phyloP scores from a whole-genome alignment of 30 jellyfish, hydroid and myxozoan species.

The Morbakka virulenta region DNA sequence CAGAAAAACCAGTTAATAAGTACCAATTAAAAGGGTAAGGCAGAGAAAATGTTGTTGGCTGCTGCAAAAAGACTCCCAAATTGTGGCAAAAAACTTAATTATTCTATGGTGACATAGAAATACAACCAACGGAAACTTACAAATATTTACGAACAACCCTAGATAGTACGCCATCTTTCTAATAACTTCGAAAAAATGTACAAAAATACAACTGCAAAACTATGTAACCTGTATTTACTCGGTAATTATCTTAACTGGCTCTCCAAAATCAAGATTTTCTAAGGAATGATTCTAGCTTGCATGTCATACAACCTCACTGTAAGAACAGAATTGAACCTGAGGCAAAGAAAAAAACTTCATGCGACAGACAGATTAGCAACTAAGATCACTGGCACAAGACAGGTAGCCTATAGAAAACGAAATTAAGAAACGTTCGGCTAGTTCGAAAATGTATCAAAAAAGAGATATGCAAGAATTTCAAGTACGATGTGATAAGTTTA shows the following conservation, averaged over 20 bases:
- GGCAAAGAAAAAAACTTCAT: slow-evolving; percentile 28
- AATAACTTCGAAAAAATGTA: slow-evolving; percentile 20
- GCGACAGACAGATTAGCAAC: slow-evolving; percentile 41
- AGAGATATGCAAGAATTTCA: no score
- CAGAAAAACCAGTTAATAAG: not conserved
- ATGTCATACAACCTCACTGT: slow-evolving; percentile 19
- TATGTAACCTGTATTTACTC: slow-evolving; percentile 4
- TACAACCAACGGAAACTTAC: slow-evolving; percentile 17
- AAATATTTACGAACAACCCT: slow-evolving; percentile 39
- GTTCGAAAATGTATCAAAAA: slow-evolving; percentile 43
- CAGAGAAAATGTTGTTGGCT: not conserved
- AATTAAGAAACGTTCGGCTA: slow-evolving; percentile 31
- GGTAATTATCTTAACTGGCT: not conserved
- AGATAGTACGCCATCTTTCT: slow-evolving; percentile 21
- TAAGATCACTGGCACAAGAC: slow-evolving; percentile 28
- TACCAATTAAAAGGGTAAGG: not conserved
- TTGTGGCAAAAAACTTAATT: no score
- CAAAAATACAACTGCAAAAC: slow-evolving; percentile 47
- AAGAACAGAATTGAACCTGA: slow-evolving; percentile 21
- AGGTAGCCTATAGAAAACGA: slow-evolving; percentile 19
- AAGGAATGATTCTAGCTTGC: slow-evolving; percentile 17
- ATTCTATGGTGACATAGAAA: slow-evolving; percentile 14
- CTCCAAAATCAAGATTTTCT: not conserved
- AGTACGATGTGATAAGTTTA: no score
- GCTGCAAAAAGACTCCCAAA: not conserved